These are phyloP conservation scores for Cyphomyrmex costatus DNA, from an alignment of 1,140 invertebrate species.

Conservation along the genomic window DNA sequence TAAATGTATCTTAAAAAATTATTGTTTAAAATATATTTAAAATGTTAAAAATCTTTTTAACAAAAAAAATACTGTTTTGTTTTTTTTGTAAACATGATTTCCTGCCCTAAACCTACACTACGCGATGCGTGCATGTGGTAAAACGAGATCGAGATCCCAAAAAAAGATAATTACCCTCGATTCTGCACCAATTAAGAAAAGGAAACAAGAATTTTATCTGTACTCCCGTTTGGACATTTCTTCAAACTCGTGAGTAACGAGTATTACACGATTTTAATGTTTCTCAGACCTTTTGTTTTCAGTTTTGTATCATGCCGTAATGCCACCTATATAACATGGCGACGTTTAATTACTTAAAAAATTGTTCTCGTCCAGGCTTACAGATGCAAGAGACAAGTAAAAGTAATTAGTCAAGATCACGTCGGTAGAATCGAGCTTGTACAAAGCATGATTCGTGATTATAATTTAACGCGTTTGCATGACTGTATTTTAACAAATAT, in stretches of 20 bases:
- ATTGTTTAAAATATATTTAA: too few relatives aligned
- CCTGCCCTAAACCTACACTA: not conserved
- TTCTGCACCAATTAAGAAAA: not conserved
- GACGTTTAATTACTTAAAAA: not conserved
- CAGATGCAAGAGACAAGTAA: not conserved
- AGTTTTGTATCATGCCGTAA: not conserved
- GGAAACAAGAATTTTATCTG: constrained; percentile 23
- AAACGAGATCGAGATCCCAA: constrained; percentile 24
- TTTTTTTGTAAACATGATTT: too few relatives aligned
- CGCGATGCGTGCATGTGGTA: constrained; percentile 27
- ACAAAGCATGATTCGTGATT: not conserved
- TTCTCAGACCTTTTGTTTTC: not conserved
- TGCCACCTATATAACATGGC: too few relatives aligned
- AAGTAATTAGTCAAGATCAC: constrained; percentile 1
- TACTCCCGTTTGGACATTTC: not conserved
- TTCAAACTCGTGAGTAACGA: not conserved
- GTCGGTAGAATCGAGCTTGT: not conserved
- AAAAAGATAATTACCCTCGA: not conserved
- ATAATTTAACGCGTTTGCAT: not conserved
- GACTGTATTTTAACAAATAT: constrained; percentile 35
- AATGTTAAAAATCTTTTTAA: too few relatives aligned
- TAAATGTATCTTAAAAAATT: too few relatives aligned
- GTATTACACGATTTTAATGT: not conserved
- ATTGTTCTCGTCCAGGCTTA: not conserved
- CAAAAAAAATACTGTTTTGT: too few relatives aligned